Base-by-base conservation (phyloP, 2,113 vertebrate species). In the Arizona elegans region DNA sequence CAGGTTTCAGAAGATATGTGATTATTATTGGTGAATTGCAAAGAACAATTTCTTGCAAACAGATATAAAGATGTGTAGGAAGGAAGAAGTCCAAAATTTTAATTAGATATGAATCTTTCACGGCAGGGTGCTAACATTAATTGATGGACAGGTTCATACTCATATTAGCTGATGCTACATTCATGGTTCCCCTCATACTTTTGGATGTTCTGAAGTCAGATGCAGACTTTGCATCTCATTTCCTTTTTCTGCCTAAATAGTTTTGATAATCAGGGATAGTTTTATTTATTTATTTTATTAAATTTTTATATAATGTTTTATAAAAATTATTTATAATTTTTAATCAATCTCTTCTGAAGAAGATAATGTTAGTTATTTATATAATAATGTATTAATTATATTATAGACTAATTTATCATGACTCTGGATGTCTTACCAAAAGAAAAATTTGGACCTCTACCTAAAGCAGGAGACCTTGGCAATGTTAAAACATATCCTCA, bases 1-100 rank as follows among this genome's bases (percentile, higher is more conserved):
- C 93, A 88, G 43, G 4, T 91, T 88, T 91, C 43, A 86, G 88
- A 87, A 52, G 88, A 75, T 91, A 92, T 81, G 59, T 75, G 29
- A 52, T 92, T 87, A 90, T 90, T 75, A 56, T 88, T 87, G 56
- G 62, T 88, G 47, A 90, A 10, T 91, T 87, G 38, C 59, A 85
- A 81, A 91, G 81, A 23, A 56, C 53, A 43, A 65, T 43, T 21
- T 50, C 62, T 90, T 87, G 88, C 55, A 94, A 81, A 17, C 9
- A 92, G 24, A n/a, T 29, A 56, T 11, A 1, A n/a, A 75, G 85
- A 11, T 75, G 12, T 15, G 33, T 3, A 56, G 38, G 47, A 58
- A 50, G 50, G 70, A 33, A 43, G 65, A 54, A 86, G 56, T 54
- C 15, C 62, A 50, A 59, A 58, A 50, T 43, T 13, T 52, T 23